Percentiles rank a stretch among this genome's conserved stretches.
phyloP scores from a whole-genome alignment of 1,140 invertebrate species.

The Stratiolaelaps scimitus region DNA sequence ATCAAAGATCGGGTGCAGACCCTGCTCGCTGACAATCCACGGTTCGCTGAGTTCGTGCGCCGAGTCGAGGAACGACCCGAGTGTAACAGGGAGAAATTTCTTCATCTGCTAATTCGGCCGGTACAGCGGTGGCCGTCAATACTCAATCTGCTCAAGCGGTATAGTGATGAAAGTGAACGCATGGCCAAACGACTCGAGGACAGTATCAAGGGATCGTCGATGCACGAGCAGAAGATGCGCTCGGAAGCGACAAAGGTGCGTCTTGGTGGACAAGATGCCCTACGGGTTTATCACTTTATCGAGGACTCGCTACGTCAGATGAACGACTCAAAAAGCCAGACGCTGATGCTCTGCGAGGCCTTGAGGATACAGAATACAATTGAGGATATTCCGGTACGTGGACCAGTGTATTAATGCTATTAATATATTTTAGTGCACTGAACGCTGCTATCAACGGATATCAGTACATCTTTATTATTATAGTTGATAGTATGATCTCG shows the following conservation, averaged over 20 bases:
- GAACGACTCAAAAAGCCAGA: conserved; percentile 20
- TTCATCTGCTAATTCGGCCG: conserved; percentile 18
- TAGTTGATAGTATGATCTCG: no score
- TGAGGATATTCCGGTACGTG: conserved; percentile 21
- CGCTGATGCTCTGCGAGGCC: background rate
- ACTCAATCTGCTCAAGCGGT: conserved; percentile 5
- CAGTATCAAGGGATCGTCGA: background rate
- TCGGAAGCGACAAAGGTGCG: conserved; percentile 5
- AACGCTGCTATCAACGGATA: no score
- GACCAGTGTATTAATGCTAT: no score
- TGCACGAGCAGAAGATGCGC: background rate
- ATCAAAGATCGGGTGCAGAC: conserved; percentile 3
- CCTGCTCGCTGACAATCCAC: background rate
- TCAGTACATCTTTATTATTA: no score
- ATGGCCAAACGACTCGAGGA: background rate
- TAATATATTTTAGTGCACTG: no score
- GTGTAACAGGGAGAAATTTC: conserved; percentile 16
- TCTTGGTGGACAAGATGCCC: conserved; percentile 6
- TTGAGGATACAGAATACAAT: conserved; percentile 8
- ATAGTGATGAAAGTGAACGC: background rate
- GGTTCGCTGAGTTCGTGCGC: conserved; percentile 4
- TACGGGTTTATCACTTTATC: conserved; percentile 1
- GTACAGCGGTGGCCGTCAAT: conserved; percentile 23
- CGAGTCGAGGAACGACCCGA: background rate
- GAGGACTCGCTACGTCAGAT: conserved; percentile 11